A percentile compares a stretch with the other conserved stretches of the same genome.
Conservation (phyloP, 1,140 invertebrate genomes). For the Drosophila ambigua region DNA sequence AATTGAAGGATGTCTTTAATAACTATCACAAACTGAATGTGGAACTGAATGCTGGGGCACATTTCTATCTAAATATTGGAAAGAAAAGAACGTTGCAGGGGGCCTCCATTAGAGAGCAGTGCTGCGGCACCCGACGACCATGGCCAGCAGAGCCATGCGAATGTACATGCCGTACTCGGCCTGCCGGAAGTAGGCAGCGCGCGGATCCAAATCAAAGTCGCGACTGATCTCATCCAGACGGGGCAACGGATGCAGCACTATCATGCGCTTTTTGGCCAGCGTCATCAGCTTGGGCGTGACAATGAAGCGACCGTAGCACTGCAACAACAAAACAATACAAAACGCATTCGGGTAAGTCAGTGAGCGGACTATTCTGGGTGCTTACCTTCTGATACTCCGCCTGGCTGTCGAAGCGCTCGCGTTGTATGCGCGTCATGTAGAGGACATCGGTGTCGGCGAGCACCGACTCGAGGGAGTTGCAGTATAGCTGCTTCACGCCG, state of each 20-base stretch:
- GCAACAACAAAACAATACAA: constrained; percentile 11
- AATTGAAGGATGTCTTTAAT: too few species aligned
- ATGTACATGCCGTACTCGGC: constrained; percentile 99
- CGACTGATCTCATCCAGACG: constrained; percentile 96
- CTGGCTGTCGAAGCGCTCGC: constrained; percentile 93
- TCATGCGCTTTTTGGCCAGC: constrained; percentile 95
- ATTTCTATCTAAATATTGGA: neutral
- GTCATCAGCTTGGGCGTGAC: constrained; percentile 98
- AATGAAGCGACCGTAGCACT: constrained; percentile 93
- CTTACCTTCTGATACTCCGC: constrained; percentile 92
- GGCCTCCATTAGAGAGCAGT: constrained; percentile 32
- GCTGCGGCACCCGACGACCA: constrained; percentile 89
- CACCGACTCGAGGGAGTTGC: constrained; percentile 90
- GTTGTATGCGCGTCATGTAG: constrained; percentile 99
- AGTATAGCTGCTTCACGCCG: constrained; percentile 91
- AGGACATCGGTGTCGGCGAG: constrained; percentile 97
- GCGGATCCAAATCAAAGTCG: constrained; percentile 97
- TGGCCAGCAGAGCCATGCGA: constrained; percentile 97
- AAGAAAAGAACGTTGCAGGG: neutral
- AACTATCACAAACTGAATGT: too few species aligned
- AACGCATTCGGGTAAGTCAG: neutral
- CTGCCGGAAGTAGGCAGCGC: constrained; percentile 99
- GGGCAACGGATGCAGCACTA: constrained; percentile 99
- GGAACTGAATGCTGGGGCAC: too few species aligned
- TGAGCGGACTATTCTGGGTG: neutral